Percentiles rank a stretch among this genome's conserved stretches.
phyloP scores from a whole-genome alignment of 1,140 invertebrate genomes.

The Drosophila lowei region DNA sequence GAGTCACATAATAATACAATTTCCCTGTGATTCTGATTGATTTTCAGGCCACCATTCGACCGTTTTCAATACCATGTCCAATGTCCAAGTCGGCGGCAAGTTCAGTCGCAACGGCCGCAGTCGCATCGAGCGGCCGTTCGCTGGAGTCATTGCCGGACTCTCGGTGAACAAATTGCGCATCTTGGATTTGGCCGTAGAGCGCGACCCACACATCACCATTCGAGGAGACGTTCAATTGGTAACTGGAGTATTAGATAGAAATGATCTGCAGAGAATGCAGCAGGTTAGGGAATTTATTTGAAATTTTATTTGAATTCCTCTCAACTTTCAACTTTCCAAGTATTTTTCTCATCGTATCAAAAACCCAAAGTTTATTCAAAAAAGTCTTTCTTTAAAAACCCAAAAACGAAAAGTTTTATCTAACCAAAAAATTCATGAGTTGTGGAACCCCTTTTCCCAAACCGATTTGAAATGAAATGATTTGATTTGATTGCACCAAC shows the following conservation, averaged over 20 bases:
- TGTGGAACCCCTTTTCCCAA: constrained; percentile 59
- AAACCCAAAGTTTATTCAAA: constrained; percentile 68
- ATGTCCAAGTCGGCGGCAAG: constrained; percentile 94
- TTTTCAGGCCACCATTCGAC: constrained; percentile 91
- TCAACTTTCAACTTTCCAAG: constrained; percentile 83
- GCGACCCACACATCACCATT: constrained; percentile 89
- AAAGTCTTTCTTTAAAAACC: constrained; percentile 61
- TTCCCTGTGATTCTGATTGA: background rate
- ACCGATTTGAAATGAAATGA: constrained; percentile 39
- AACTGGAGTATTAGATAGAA: constrained; percentile 88
- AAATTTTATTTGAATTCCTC: constrained; percentile 82
- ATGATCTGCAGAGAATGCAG: constrained; percentile 91
- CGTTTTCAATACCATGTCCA: constrained; percentile 96
- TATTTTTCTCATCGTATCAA: constrained; percentile 81
- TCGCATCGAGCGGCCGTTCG: constrained; percentile 90
- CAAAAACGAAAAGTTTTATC: constrained; percentile 35
- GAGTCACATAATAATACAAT: constrained; percentile 13
- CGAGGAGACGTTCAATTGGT: constrained; percentile 90
- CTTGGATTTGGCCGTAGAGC: constrained; percentile 92
- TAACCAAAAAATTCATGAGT: constrained; percentile 60
- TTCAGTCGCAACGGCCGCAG: constrained; percentile 89
- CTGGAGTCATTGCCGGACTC: constrained; percentile 93
- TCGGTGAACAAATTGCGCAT: constrained; percentile 94
- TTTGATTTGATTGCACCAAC: constrained; percentile 39
- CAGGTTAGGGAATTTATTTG: constrained; percentile 86